Evolutionary conservation across 2,888 invertebrate species (phyloP), one percentile per base, ranked within the genome.

Genomic region (Nephrotoma flavescens): DNA sequence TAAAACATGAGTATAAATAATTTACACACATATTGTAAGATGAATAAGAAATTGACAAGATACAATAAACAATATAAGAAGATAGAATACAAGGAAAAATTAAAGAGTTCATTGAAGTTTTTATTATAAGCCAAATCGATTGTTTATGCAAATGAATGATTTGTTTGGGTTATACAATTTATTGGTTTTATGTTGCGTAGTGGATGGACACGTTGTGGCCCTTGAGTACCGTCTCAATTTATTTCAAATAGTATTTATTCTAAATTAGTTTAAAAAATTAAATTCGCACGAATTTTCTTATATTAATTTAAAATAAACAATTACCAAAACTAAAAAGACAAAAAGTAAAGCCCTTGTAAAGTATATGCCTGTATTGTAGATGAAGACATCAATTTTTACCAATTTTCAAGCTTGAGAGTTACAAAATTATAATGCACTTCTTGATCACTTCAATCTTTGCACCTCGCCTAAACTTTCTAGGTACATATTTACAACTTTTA

Each of bases 11-110:
- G 31, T 71, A 71, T 71, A 71, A 71, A 71, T 71, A 71, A 71
- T 31, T 71, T 71, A 71, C 19, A 71, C 31, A 31, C 9, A 44
- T 44, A 71, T 31, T 71, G 71, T 31, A 71, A 71, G 71, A 71
- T 71, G 71, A 71, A 71, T 71, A 71, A 71, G 9, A 71, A 71
- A 71, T 71, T 71, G 71, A 71, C 71, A 71, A 71, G 71, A 71
- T 71, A 71, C 9, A 71, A 71, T 71, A 71, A 71, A 71, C 71
- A 71, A 71, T 71, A 31, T 19, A 31, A 71, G 52, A 52, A 52
- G n/a, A 52, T 19, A 57, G 52, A 89, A 89, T 88, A 71, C 42
- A 86, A 47, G 85, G 85, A 71, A 44, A 71, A 71, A 71, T 31
- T 71, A 31, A 71, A 71, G 71, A 71, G 71, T 71, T 71, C 71